phyloP scores from a whole-genome alignment of 2,797 vertebrate species.

The Typhlichthys subterraneus region DNA sequence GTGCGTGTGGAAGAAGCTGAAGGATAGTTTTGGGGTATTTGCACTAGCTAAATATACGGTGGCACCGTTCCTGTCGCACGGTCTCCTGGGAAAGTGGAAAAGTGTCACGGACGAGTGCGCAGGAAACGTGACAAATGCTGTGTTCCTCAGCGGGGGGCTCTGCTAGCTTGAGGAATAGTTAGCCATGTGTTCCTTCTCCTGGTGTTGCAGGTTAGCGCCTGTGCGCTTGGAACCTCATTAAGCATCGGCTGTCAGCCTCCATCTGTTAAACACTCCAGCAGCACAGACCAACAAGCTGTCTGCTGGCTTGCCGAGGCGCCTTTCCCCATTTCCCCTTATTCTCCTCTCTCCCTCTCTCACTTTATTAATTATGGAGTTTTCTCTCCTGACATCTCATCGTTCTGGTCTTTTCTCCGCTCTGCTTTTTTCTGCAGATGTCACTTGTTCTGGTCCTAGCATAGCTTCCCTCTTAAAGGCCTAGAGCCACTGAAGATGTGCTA shows the following conservation, averaged over 20 bases:
- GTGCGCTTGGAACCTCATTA: constrained; percentile 76
- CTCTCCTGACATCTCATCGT: constrained; percentile 1
- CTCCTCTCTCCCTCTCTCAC: constrained; percentile 12
- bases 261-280: constrained; percentile 76
- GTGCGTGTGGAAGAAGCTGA: constrained; percentile 36
- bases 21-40: constrained; percentile 25
- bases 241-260: constrained; percentile 75
- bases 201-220: constrained; percentile 70
- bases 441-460: constrained; percentile 6
- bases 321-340: constrained; percentile 17
- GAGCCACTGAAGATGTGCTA: too few relatives aligned
- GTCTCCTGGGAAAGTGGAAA: constrained; percentile 27
- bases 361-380: constrained; percentile 21
- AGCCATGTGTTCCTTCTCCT: constrained; percentile 75
- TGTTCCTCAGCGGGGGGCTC: constrained; percentile 46
- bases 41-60: constrained; percentile 26
- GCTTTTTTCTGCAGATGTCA: not conserved
- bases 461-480: constrained; percentile 1
- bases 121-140: constrained; percentile 60
- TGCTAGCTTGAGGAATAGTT: constrained; percentile 68
- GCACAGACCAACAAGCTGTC: constrained; percentile 55
- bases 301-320: constrained; percentile 40
- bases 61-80: constrained; percentile 19
- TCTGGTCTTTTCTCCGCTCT: not conserved
- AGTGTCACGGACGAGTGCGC: constrained; percentile 20